Evolutionary conservation across 2,797 vertebrate genomes (phyloP), one percentile per base, ranked within the genome.

Genomic region (Falco novaeseelandiae): DNA sequence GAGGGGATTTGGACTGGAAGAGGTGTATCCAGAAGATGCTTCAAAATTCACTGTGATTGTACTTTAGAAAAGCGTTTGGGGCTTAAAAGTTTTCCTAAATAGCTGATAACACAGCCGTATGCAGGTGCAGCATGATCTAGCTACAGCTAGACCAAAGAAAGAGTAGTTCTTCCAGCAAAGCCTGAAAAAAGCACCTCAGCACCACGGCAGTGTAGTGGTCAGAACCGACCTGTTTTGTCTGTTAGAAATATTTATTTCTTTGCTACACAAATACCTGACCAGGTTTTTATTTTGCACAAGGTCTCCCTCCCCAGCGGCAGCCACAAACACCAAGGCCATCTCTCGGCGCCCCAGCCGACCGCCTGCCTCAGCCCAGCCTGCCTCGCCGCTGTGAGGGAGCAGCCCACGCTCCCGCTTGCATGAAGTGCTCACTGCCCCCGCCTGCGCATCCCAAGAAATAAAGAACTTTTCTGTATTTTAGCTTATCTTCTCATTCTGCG

Each of bases 371-470:
- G 38, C 6, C 30, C 1, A 0, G 42, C 48, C 72, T 48, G 36
- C 14, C 1, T 20, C 27, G 6, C 62, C 22, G 12, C 27, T 49
- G 36, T 9, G 54, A 66, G 27, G 30, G 26, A 57, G 12, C 32
- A 51, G 25, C 42, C 21, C 1, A 0, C 36, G 14, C 59, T 44
- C 0, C 0, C 9, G 34, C 67, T 42, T 4, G 16, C 3, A 1
- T 23, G 14, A 4, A 4, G 14, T 2, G 9, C 12, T 77, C 5
- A 77, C 58, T 12, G 20, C 2, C 0, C 38, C 32, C 25, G 19
- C 34, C 44, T 6, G 15, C 1, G 1, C 61, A 34, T 7, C n/a
- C 58, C 1, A 2, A 32, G 22, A 66, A 61, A 22, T 20, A 44
- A 34, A n/a, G 8, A 23, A 8, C 14, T 44, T 30, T 16, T 72